Evolutionary conservation across 2,888 invertebrate species (phyloP).

Genomic region (Aphidius colemani): DNA sequence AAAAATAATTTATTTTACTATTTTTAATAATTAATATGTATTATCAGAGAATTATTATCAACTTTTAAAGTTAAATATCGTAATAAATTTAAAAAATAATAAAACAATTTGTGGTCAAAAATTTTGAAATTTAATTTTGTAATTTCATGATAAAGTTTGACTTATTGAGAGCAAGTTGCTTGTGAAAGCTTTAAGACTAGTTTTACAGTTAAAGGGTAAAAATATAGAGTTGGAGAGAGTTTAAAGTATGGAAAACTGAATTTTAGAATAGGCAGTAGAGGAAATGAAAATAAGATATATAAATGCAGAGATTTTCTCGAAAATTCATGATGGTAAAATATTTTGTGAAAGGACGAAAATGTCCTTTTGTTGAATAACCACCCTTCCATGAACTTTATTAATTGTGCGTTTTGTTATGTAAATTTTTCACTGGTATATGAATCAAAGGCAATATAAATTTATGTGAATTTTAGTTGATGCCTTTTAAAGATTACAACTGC

Average conservation of each 20-base stretch:
- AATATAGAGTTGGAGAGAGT: no score
- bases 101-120: conserved; percentile 35
- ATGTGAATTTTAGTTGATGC: conserved; percentile 12
- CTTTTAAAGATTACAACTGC: conserved; percentile 50
- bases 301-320: conserved; percentile 25
- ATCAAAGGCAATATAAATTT: no score
- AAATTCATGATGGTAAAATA: conserved; percentile 30
- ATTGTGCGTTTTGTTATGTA: conserved; percentile 60
- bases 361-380: conserved; percentile 53
- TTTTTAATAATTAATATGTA: no score
- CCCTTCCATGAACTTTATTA: conserved; percentile 52
- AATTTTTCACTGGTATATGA: conserved; percentile 40
- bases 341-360: conserved; percentile 52
- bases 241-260: conserved; percentile 16
- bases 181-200: not conserved
- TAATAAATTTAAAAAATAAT: no score
- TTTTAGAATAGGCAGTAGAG: not conserved
- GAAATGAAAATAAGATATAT: conserved; percentile 2
- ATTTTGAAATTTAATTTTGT: conserved; percentile 47
- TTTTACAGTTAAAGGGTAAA: no score
- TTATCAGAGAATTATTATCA: no score
- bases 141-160: conserved; percentile 53
- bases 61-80: no score
- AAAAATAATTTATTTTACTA: no score
- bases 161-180: conserved; percentile 48